These are phyloP conservation scores for Ochotona princeps DNA, from an alignment of 2,113 vertebrate species.

Conservation along the genomic window DNA sequence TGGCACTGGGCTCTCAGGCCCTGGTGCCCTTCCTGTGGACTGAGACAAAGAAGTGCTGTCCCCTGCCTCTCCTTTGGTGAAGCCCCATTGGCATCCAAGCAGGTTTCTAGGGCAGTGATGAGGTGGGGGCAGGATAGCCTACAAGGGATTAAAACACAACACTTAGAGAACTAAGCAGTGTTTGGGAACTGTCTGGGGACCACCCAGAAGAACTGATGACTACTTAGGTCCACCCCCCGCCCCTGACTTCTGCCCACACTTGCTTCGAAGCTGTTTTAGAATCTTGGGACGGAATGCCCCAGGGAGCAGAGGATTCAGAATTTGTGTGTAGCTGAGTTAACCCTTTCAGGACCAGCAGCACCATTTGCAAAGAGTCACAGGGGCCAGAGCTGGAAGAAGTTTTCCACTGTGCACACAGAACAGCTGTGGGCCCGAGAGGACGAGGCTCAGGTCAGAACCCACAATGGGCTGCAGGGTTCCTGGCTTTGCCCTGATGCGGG, in stretches of 20 bases:
- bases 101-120: neutral
- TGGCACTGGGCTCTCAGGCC: too few species aligned
- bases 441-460: neutral
- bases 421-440: neutral
- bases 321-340: too few species aligned
- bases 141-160: neutral
- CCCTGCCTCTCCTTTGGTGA: neutral
- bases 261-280: neutral
- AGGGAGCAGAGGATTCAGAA: neutral
- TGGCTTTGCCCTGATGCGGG: neutral
- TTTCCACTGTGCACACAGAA: neutral
- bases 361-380: neutral
- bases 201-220: neutral
- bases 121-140: neutral
- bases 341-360: neutral
- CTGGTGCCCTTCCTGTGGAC: too few species aligned
- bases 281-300: neutral
- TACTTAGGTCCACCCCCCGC: neutral
- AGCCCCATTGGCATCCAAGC: neutral
- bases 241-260: neutral
- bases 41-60: neutral
- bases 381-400: accelerated
- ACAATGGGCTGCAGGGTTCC: neutral
- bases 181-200: neutral
- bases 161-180: neutral